Percentiles rank a stretch among this genome's conserved stretches.
Evolutionary conservation across 1,140 invertebrate species (phyloP).

Genomic region (Homarus americanus): DNA sequence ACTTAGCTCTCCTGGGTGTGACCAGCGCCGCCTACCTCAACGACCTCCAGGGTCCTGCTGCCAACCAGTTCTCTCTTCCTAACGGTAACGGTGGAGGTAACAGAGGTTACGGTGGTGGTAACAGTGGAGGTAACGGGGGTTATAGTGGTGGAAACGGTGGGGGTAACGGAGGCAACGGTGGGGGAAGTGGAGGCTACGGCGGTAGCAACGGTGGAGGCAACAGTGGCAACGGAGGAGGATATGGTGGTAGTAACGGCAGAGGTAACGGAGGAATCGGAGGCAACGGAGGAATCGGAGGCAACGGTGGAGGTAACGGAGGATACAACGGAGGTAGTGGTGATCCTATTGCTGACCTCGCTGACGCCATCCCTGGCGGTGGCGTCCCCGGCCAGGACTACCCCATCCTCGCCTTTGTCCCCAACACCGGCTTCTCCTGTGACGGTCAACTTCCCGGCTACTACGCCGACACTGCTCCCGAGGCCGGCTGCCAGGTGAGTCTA

Average conservation of each 20-base stretch:
- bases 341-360: too few species aligned
- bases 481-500: background rate
- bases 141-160: background rate
- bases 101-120: background rate
- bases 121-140: background rate
- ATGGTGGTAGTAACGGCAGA: background rate
- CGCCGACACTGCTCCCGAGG: slow-evolving; percentile 75
- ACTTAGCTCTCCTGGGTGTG: slow-evolving; percentile 8
- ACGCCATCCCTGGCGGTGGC: slow-evolving; percentile 48
- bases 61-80: background rate
- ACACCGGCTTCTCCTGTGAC: slow-evolving; percentile 78
- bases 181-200: background rate
- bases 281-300: slow-evolving; percentile 7
- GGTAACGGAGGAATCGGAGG: background rate
- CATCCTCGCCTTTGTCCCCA: slow-evolving; percentile 75
- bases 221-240: background rate
- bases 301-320: slow-evolving; percentile 12
- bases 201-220: background rate
- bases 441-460: slow-evolving; percentile 75
- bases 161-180: background rate
- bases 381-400: slow-evolving; percentile 76
- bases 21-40: slow-evolving; percentile 12
- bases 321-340: background rate
- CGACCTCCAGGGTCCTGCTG: background rate
- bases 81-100: background rate